Conservation (phyloP, 2,113 vertebrate genomes). For the Prochilodus magdalenae region DNA sequence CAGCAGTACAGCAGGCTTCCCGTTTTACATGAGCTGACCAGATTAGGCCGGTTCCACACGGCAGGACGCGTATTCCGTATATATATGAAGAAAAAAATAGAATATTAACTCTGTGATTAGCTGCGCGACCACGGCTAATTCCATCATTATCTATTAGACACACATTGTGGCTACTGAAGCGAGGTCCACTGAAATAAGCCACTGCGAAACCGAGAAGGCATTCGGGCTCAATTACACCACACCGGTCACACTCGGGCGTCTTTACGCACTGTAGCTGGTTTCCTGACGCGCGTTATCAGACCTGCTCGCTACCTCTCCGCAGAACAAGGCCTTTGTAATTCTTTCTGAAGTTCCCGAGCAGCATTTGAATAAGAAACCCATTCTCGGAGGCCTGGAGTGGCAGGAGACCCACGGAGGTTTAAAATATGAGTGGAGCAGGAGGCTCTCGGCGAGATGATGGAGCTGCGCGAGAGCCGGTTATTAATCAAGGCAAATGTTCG, state of each 20-base stretch:
- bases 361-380: neutral
- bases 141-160: neutral
- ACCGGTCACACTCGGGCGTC: neutral
- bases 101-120: too few species aligned
- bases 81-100: neutral
- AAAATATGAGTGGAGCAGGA: conserved; percentile 60
- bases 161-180: neutral
- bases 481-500: conserved; percentile 75
- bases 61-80: too few species aligned
- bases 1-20: neutral
- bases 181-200: neutral
- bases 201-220: neutral
- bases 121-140: neutral
- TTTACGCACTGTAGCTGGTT: neutral
- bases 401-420: neutral
- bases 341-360: neutral
- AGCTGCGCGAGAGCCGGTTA: conserved; percentile 60
- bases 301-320: neutral
- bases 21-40: neutral
- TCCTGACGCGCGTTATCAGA: neutral
- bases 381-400: neutral
- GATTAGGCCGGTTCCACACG: neutral
- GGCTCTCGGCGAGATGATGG: conserved; percentile 56
- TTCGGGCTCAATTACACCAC: neutral
- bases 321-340: neutral